These are phyloP conservation scores for Habrosyne pyritoides DNA, from an alignment of 2,888 invertebrate genomes.

Conservation along the genomic window DNA sequence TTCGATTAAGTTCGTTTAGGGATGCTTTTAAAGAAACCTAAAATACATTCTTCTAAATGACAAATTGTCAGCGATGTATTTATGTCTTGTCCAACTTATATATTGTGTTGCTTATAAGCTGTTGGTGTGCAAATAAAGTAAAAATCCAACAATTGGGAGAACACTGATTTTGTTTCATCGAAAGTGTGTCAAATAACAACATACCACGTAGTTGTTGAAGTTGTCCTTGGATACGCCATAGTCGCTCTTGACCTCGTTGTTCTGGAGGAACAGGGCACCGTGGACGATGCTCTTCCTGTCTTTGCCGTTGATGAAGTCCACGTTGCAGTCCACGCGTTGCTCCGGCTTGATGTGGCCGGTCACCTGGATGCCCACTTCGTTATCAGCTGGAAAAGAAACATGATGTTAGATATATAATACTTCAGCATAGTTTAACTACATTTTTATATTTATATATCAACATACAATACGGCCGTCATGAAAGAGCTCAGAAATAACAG, in stretches of 20 bases:
- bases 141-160: too few species aligned
- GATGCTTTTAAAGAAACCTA: too few species aligned
- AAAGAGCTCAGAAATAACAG: too few species aligned
- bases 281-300: slow-evolving; percentile 84
- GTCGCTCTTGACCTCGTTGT: slow-evolving; percentile 86
- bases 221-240: slow-evolving; percentile 85
- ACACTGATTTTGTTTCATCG: too few species aligned
- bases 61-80: too few species aligned
- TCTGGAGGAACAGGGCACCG: slow-evolving; percentile 84
- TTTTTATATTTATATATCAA: too few species aligned
- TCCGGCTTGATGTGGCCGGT: slow-evolving; percentile 83
- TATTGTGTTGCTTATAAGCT: too few species aligned
- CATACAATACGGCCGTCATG: too few species aligned
- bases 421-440: neutral
- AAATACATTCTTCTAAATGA: too few species aligned
- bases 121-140: too few species aligned
- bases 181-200: slow-evolving; percentile 30
- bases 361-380: slow-evolving; percentile 80
- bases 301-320: slow-evolving; percentile 79
- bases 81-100: too few species aligned
- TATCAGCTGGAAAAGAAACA: slow-evolving; percentile 52
- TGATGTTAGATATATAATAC: neutral
- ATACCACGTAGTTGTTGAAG: slow-evolving; percentile 81
- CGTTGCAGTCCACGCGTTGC: slow-evolving; percentile 84
- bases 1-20: too few species aligned